A percentile compares a stretch with the other conserved stretches of the same genome.
These are phyloP conservation scores for Gallinago nigripennis DNA, from an alignment of 2,797 vertebrate species.

Conservation along the genomic window DNA sequence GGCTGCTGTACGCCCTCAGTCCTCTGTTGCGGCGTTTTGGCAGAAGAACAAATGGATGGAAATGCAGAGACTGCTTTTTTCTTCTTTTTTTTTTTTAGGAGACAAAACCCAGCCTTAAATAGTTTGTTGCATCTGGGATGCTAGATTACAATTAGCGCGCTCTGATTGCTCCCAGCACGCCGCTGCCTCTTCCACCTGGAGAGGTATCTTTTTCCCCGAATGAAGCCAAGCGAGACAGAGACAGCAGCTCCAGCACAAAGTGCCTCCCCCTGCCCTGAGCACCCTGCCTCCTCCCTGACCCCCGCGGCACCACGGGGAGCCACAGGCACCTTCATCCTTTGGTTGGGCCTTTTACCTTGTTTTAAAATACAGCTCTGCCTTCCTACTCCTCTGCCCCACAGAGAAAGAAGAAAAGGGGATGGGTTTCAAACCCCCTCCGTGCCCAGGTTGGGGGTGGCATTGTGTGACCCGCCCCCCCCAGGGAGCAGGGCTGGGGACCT, in stretches of 20 bases:
- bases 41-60: not conserved
- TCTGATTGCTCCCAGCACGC: not conserved
- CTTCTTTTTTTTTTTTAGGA: not conserved
- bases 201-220: not conserved
- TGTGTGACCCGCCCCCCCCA: not conserved
- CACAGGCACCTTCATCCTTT: not conserved
- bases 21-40: not conserved
- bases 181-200: not conserved
- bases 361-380: not conserved
- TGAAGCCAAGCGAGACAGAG: not conserved
- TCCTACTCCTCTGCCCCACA: not conserved
- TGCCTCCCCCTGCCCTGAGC: fast-evolving
- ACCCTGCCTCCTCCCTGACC: not conserved
- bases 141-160: not conserved
- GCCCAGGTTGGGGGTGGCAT: not conserved
- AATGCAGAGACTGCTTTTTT: not conserved
- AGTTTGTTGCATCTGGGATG: not conserved
- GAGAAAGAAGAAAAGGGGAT: not conserved
- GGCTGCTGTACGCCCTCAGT: not conserved
- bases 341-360: not conserved
- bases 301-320: fast-evolving
- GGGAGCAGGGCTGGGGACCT: not conserved
- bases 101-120: not conserved
- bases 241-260: not conserved
- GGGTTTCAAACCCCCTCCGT: not conserved